Percentiles rank a stretch among this genome's conserved stretches.
Evolutionary conservation across 2,113 vertebrate species (phyloP).

Genomic region (Bos javanicus): DNA sequence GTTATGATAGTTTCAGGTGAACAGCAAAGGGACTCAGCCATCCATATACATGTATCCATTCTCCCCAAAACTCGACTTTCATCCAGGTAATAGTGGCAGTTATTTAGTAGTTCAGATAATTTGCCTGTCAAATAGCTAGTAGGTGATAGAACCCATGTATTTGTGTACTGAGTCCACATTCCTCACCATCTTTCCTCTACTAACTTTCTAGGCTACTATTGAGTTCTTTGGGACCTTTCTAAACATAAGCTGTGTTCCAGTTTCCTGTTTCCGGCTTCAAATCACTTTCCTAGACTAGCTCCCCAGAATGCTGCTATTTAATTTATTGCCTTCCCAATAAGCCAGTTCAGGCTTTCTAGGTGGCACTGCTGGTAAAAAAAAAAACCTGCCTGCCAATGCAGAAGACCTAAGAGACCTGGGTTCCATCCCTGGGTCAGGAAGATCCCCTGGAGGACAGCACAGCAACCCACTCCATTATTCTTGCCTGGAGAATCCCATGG

Average conservation of each 20-base stretch:
- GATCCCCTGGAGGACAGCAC: background rate
- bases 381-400: background rate
- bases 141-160: background rate
- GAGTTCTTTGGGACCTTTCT: background rate
- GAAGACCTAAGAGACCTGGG: background rate
- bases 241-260: background rate
- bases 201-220: background rate
- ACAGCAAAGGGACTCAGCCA: background rate
- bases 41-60: background rate
- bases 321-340: background rate
- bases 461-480: background rate
- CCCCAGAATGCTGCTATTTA: background rate
- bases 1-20: background rate
- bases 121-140: background rate
- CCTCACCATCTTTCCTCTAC: fast-evolving
- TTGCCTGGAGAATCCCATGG: background rate
- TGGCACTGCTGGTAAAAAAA: background rate
- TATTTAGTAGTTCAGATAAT: background rate
- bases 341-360: background rate
- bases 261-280: background rate
- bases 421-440: background rate
- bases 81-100: background rate
- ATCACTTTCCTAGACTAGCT: background rate
- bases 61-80: background rate
- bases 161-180: background rate